These are phyloP conservation scores for Paramormyrops hopkinsi DNA, from an alignment of 2,797 vertebrate genomes.

Conservation along the genomic window DNA sequence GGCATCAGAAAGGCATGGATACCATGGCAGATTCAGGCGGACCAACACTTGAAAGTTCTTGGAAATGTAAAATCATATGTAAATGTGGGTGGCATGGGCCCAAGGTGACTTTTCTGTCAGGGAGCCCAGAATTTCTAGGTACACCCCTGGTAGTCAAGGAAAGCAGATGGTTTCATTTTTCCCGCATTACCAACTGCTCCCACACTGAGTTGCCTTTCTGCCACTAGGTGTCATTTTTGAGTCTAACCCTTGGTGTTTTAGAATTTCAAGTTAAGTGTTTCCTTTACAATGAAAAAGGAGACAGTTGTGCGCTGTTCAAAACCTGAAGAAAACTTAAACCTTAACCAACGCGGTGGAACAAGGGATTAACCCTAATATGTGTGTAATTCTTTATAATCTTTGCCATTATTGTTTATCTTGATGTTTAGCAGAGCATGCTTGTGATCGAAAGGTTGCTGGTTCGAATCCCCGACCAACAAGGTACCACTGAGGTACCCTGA, in stretches of 20 bases:
- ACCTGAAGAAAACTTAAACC: background rate
- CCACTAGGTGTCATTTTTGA: background rate
- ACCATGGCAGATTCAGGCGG: background rate
- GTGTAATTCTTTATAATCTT: background rate
- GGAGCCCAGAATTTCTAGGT: conserved; percentile 34
- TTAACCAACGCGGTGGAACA: background rate
- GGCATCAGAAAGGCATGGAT: background rate
- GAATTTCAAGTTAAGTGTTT: background rate
- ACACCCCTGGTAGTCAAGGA: conserved; percentile 60
- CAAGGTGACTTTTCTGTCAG: background rate
- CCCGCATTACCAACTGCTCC: conserved; percentile 48
- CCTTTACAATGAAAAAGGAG: background rate
- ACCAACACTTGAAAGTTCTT: background rate
- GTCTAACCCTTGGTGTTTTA: background rate
- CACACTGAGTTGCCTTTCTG: background rate
- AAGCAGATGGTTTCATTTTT: conserved; percentile 54
- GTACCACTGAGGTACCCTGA: background rate
- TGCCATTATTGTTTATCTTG: background rate
- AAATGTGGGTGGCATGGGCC: background rate
- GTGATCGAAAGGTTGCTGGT: background rate
- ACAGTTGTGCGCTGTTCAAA: background rate
- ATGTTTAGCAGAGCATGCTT: background rate
- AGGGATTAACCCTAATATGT: background rate
- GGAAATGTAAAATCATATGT: background rate
- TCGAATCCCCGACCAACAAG: background rate